Evolutionary conservation across 2,888 invertebrate genomes (phyloP).

Genomic region (Seira sanloemensis): DNA sequence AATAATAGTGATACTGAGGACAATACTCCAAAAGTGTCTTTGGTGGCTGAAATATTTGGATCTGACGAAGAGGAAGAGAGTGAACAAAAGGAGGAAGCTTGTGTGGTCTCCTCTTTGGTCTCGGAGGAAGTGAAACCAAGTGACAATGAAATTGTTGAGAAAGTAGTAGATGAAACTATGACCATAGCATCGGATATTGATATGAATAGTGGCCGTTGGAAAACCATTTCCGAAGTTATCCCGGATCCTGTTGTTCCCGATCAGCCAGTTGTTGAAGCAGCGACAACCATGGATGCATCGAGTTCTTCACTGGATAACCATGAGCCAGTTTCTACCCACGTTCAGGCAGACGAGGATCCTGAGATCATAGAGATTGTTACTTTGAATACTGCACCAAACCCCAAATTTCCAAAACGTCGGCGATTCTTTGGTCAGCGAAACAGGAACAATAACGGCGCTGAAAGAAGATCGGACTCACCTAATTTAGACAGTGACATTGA

Average conservation of each 20-base stretch:
- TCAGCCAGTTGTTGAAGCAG: background rate
- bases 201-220: conserved; percentile 56
- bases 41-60: conserved; percentile 72
- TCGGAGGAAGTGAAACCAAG: conserved; percentile 16
- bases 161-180: conserved; percentile 21
- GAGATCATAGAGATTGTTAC: conserved; percentile 55
- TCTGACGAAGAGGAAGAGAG: conserved; percentile 70
- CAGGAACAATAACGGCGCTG: conserved; percentile 1
- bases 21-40: conserved; percentile 63
- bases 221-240: conserved; percentile 48
- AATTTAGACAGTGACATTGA: conserved; percentile 57
- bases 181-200: conserved; percentile 14
- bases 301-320: background rate
- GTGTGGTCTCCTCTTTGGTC: background rate
- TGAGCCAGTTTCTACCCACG: no score
- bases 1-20: conserved; percentile 35
- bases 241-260: background rate
- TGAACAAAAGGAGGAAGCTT: background rate
- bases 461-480: conserved; percentile 35
- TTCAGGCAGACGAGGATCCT: conserved; percentile 30
- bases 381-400: conserved; percentile 17
- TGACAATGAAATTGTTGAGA: background rate
- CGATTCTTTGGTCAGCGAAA: conserved; percentile 12
- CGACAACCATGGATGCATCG: background rate
- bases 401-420: background rate